Base-by-base conservation (phyloP, 2,888 invertebrate species). In the Agrypnus murinus region DNA sequence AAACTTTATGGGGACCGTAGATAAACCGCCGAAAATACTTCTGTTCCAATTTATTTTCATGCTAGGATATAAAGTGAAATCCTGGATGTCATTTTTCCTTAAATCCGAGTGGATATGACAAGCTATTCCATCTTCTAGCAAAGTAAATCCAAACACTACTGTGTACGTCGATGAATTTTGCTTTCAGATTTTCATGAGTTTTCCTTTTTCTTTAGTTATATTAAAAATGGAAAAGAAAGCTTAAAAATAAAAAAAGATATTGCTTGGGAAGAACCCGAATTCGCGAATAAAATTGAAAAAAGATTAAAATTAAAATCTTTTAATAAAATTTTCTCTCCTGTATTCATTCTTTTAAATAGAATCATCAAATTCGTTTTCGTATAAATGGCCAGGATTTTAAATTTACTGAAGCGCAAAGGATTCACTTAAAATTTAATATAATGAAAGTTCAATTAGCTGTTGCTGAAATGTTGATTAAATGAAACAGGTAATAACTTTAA, bases 101-200 rank as follows among this genome's bases (percentile, higher is more conserved):
- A 75, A 75, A 76, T 76, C 76, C 77, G 68, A 38, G 65, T 60
- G 76, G 74, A 75, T 74, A 73, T 77, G 74, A 76, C 77, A 72
- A 70, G 77, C 74, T 65, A 74, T 77, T 75, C 72, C 74, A 69
- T 74, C 74, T 68, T 68, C 40, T 32, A 12, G 40, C 17, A 34
- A 43, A 45, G 48, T 65, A 65, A 57, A 65, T 65, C 46, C 48
- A 48, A 65, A 58, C 48, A 25, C 40, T 12, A 12, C 19, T 48
- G 32, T 43, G 14, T 17, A 19, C 55, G 60, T 32, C 25, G 40
- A n/a, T 32, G 60, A 60, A 60, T 60, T 60, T 60, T 60, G 60
- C 60, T 46, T 46, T 60, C 43, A 46, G 45, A 60, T 60, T 60
- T 60, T 58, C 58, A 17, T 31, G 19, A 1, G 36, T 6, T n/a